Conservation (phyloP, 2,888 invertebrate species). For the Tenthredo livida region DNA sequence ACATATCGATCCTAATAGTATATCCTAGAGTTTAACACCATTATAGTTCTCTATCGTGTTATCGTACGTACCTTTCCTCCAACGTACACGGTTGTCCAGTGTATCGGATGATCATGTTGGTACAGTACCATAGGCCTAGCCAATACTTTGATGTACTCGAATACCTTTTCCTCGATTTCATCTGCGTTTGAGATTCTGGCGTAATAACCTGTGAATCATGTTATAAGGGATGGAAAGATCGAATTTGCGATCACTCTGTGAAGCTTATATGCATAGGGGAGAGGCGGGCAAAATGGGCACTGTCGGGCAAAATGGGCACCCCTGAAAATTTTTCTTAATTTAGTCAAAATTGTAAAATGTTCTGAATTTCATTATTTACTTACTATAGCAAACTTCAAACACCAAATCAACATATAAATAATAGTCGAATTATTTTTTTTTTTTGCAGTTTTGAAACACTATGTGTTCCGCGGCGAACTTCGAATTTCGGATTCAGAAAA, state of each 20-base stretch:
- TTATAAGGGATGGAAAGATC: neutral
- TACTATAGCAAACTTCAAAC: too few species aligned
- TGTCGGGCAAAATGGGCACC: too few species aligned
- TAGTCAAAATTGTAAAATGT: too few species aligned
- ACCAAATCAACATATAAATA: too few species aligned
- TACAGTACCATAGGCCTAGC: conserved; percentile 98
- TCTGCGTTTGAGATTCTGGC: conserved; percentile 93
- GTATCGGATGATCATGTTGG: conserved; percentile 93
- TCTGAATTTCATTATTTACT: too few species aligned
- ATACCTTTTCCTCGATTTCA: conserved; percentile 94
- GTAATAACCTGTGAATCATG: conserved; percentile 86
- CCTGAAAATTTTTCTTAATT: too few species aligned
- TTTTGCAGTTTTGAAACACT: too few species aligned
- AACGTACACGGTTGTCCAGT: conserved; percentile 96
- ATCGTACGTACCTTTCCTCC: conserved; percentile 87
- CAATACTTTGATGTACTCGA: conserved; percentile 96
- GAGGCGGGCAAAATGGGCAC: too few species aligned
- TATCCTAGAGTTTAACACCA: neutral
- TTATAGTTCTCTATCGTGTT: conserved; percentile 57
- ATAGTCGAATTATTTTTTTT: too few species aligned
- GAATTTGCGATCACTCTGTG: neutral
- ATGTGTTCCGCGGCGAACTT: too few species aligned
- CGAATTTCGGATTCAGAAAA: too few species aligned
- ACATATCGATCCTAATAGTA: neutral
- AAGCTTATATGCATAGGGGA: too few species aligned